Conservation (phyloP, 2,888 invertebrate genomes). For the Agrochola lychnidis region DNA sequence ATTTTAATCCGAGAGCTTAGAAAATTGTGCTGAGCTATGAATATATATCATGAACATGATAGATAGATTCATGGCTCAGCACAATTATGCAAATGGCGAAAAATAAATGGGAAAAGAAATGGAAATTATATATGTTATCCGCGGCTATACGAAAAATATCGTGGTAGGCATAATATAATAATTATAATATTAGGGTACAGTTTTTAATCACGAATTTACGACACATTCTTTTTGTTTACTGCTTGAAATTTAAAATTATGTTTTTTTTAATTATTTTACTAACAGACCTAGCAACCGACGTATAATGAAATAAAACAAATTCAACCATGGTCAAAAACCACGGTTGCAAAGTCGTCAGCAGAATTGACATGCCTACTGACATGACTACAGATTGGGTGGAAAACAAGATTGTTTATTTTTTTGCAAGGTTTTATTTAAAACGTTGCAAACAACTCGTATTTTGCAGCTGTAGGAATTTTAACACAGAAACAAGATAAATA, state of each 20-base stretch:
- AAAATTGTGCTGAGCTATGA: constrained; percentile 7
- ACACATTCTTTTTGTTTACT: neutral
- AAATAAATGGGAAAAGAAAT: neutral
- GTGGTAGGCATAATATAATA: neutral
- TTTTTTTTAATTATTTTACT: neutral
- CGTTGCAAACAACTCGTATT: constrained; percentile 15
- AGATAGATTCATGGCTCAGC: too few relatives aligned
- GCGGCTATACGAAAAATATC: neutral
- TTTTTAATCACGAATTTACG: too few relatives aligned
- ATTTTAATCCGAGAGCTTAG: neutral
- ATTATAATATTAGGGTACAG: too few relatives aligned
- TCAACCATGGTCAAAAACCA: constrained; percentile 1
- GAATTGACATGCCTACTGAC: constrained; percentile 8
- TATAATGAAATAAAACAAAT: neutral
- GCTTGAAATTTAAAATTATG: neutral
- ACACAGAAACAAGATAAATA: constrained; percentile 38
- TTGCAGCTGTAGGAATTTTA: constrained; percentile 13
- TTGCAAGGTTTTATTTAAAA: constrained; percentile 14
- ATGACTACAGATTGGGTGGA: constrained; percentile 16
- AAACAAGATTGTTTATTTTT: constrained; percentile 25
- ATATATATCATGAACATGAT: too few relatives aligned
- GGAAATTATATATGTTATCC: neutral
- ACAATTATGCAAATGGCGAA: too few relatives aligned
- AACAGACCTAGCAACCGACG: neutral
- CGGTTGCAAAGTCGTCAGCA: neutral